phyloP scores from a whole-genome alignment of 2,113 vertebrate genomes.

The Orthonyx spaldingii region DNA sequence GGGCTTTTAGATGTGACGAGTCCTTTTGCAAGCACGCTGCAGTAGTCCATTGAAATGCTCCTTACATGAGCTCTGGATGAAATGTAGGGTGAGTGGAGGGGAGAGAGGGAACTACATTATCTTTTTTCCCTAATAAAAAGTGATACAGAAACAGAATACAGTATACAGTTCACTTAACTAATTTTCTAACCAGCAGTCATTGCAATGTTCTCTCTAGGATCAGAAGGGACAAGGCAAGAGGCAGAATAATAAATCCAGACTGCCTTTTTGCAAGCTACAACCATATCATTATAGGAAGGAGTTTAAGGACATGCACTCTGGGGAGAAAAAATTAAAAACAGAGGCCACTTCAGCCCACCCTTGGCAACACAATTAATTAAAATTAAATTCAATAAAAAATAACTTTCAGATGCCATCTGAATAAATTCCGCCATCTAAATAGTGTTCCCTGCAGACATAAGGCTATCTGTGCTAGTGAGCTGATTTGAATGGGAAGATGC shows the following conservation, averaged over 20 bases:
- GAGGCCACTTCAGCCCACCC: constrained; percentile 12
- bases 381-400: constrained; percentile 50
- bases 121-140: constrained; percentile 21
- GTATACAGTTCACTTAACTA: constrained; percentile 48
- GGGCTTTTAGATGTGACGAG: neutral
- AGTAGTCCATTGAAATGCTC: neutral
- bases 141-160: neutral
- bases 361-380: constrained; percentile 42
- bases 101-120: neutral
- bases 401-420: constrained; percentile 11
- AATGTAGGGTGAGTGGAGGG: neutral
- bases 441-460: neutral
- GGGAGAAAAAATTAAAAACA: constrained; percentile 35
- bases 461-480: neutral
- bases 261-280: constrained; percentile 18
- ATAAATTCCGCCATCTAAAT: neutral
- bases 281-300: constrained; percentile 15
- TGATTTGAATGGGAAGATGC: neutral
- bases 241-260: constrained; percentile 40
- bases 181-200: constrained; percentile 55
- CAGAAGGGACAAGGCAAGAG: constrained; percentile 46
- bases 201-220: constrained; percentile 45
- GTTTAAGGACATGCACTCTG: constrained; percentile 23
- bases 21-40: neutral
- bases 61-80: neutral